Evolutionary conservation across 2,113 vertebrate genomes (phyloP), one percentile per base, ranked within the genome.

Genomic region (Solea senegalensis): DNA sequence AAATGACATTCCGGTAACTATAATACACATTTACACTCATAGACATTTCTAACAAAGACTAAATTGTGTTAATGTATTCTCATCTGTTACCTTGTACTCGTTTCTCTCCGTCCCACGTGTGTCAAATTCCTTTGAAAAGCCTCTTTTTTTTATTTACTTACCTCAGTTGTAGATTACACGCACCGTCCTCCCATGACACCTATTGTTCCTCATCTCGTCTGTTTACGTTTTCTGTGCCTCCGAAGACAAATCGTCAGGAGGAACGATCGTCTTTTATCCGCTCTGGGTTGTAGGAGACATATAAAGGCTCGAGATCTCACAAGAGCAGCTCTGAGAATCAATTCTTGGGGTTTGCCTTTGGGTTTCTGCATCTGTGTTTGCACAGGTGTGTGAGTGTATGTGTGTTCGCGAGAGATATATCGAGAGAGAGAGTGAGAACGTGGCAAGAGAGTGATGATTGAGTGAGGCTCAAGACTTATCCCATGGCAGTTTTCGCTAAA

Each of bases 1-100:
- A 98, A 90, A 98, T 99, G 97, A 98, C 95, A 13, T 99, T 99
- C 91, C 93, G 98, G 98, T 99, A 95, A 88, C 46, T 71, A 55
- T 82, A 70, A 34, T 39, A 16, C 70, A 76, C 48, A 13, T 69
- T 56, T 72, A 75, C 43, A 56, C 56, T 46, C 46, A 10, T 51
- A 69, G 72, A 85, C 74, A 55, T 55, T 5, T 34, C 60, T 9
- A 1, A 15, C 0, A 57, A 12, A 72, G 8, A 3, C 0, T 3
- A 41, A 21, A 9, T 39, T 62, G 26, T 40, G 1, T 62, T 65
- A 45, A 39, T 63, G 68, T 40, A 27, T 53, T 58, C 5, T 13
- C 16, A 16, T 51, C n/a, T 10, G 0, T 45, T 41, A 15, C 50
- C 3, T 34, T 15, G 43, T 48, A 21, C 3, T 3, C 6, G 27